Percentiles rank a stretch among this genome's conserved stretches.
phyloP scores from a whole-genome alignment of 2,888 invertebrate genomes.

The Ormyrus labotus region DNA sequence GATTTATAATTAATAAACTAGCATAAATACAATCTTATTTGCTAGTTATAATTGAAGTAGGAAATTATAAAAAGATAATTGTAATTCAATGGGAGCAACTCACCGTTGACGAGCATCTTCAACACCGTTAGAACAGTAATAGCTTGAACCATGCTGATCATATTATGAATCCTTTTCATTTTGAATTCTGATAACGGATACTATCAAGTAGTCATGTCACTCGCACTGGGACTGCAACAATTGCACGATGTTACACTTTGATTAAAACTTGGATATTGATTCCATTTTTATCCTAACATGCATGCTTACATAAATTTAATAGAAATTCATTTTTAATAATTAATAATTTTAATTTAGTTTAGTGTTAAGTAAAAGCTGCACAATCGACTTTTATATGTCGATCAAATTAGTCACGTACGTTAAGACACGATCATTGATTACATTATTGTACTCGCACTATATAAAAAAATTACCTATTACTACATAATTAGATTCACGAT shows the following conservation, averaged over 20 bases:
- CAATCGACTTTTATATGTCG: neutral
- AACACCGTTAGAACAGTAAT: slow-evolving; percentile 90
- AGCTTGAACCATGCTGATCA: slow-evolving; percentile 87
- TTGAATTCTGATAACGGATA: slow-evolving; percentile 71
- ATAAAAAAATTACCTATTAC: neutral
- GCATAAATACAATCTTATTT: no score
- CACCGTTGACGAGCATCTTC: slow-evolving; percentile 89
- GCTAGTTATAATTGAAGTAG: neutral
- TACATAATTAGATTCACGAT: neutral
- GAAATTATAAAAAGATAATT: neutral
- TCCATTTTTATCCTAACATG: no score
- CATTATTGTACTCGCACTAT: neutral
- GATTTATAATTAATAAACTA: neutral
- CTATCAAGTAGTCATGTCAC: slow-evolving; percentile 72
- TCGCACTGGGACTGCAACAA: slow-evolving; percentile 58
- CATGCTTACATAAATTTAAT: no score
- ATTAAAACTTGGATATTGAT: no score
- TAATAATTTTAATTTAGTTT: neutral
- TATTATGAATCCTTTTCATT: slow-evolving; percentile 80
- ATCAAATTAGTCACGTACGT: neutral
- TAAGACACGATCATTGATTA: no score
- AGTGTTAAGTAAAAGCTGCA: neutral
- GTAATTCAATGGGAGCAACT: slow-evolving; percentile 61
- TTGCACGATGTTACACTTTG: neutral
- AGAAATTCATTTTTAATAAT: no score